These are phyloP conservation scores for Plusia festucae DNA, from an alignment of 2,888 invertebrate species.

Conservation along the genomic window DNA sequence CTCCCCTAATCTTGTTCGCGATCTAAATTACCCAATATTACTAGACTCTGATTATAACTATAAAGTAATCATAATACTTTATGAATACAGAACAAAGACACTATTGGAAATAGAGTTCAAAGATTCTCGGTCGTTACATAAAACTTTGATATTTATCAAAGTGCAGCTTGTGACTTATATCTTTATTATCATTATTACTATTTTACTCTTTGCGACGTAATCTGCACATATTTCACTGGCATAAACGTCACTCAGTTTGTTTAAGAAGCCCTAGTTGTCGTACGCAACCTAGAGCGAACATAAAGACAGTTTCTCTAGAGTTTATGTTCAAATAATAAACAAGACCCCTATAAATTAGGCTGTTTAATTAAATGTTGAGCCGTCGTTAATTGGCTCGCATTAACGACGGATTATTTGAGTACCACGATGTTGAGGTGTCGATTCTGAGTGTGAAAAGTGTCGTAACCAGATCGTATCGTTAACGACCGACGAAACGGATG, in stretches of 20 bases:
- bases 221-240: slow-evolving; percentile 40
- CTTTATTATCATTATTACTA: slow-evolving; percentile 43
- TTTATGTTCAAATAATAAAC: slow-evolving; percentile 35
- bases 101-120: slow-evolving; percentile 48
- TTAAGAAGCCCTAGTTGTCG: slow-evolving; percentile 37
- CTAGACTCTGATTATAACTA: slow-evolving; percentile 43
- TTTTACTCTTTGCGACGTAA: slow-evolving; percentile 41
- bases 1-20: slow-evolving; percentile 8
- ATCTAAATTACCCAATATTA: slow-evolving; percentile 47
- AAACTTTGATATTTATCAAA: slow-evolving; percentile 44
- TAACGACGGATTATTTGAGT: slow-evolving; percentile 54
- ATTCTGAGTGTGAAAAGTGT: slow-evolving; percentile 65
- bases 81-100: slow-evolving; percentile 38
- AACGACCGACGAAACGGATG: slow-evolving; percentile 56
- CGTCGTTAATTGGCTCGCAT: slow-evolving; percentile 61
- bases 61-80: slow-evolving; percentile 44
- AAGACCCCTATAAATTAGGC: slow-evolving; percentile 52
- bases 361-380: slow-evolving; percentile 54
- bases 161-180: slow-evolving; percentile 45
- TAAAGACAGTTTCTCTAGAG: slow-evolving; percentile 28
- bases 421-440: slow-evolving; percentile 24
- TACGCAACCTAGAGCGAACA: slow-evolving; percentile 25
- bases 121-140: slow-evolving; percentile 46
- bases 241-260: slow-evolving; percentile 44
- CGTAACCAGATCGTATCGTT: slow-evolving; percentile 63